A percentile compares a stretch with the other conserved stretches of the same genome.
Evolutionary conservation across 2,797 vertebrate species (phyloP).

Genomic region (Micromesistius poutassou): DNA sequence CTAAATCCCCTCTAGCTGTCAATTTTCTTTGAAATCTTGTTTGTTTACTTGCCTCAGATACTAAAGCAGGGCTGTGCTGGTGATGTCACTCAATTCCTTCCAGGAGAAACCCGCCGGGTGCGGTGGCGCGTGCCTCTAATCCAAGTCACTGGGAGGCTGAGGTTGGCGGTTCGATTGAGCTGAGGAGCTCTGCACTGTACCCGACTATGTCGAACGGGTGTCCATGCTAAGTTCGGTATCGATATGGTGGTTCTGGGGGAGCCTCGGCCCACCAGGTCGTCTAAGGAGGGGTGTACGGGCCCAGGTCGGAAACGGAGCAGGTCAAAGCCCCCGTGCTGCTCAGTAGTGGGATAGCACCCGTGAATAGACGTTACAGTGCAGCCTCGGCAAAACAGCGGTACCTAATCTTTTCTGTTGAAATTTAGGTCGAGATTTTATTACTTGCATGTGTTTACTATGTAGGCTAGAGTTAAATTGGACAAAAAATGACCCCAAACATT

Average conservation of each 20-base stretch:
- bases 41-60: no score
- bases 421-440: no score
- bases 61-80: background rate
- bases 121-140: background rate
- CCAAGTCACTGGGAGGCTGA: background rate
- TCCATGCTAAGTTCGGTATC: slow-evolving; percentile 46
- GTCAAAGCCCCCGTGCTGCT: slow-evolving; percentile 23
- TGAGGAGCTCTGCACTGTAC: background rate
- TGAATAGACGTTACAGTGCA: no score
- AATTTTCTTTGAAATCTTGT: no score
- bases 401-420: no score
- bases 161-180: background rate
- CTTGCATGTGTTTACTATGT: no score
- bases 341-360: no score
- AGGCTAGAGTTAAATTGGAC: no score
- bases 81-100: background rate
- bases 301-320: slow-evolving; percentile 42
- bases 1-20: no score
- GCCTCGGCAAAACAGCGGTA: no score
- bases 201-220: slow-evolving; percentile 53
- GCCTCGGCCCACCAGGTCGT: slow-evolving; percentile 19
- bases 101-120: background rate
- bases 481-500: no score
- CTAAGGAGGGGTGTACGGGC: slow-evolving; percentile 29
- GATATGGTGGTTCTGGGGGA: slow-evolving; percentile 14